A percentile compares a stretch with the other conserved stretches of the same genome.
Evolutionary conservation across 1,140 invertebrate genomes (phyloP).

Genomic region (Formica exsecta): DNA sequence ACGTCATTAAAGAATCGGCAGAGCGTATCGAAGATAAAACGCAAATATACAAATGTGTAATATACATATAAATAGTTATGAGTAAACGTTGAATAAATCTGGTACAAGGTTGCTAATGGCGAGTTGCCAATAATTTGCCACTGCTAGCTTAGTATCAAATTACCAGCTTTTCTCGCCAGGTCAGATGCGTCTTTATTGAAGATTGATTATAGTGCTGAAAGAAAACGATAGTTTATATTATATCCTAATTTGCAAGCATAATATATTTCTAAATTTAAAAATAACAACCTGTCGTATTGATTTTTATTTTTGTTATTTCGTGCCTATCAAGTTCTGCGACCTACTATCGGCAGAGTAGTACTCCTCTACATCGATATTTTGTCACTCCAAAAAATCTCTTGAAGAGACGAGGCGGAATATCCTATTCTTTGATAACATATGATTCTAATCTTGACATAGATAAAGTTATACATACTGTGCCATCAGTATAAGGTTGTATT

Average conservation of each 20-base stretch:
- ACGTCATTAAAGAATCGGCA: background rate
- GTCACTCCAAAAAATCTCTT: background rate
- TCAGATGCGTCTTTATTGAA: conserved; percentile 8
- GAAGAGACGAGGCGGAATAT: background rate
- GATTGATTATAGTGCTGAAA: conserved; percentile 2
- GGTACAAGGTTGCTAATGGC: conserved; percentile 56
- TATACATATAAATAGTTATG: conserved; percentile 52
- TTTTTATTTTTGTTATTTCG: background rate
- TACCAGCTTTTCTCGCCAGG: conserved; percentile 44
- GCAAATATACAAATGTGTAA: conserved; percentile 5
- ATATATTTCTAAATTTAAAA: background rate
- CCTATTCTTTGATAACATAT: too few species aligned
- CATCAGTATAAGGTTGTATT: background rate
- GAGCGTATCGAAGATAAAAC: background rate
- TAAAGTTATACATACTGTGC: background rate
- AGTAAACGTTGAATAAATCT: conserved; percentile 54
- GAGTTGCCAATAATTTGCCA: conserved; percentile 42
- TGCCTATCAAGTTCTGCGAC: background rate
- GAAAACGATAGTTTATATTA: background rate
- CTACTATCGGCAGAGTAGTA: conserved; percentile 39
- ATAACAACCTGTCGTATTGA: background rate
- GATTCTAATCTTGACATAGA: background rate
- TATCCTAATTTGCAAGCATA: background rate
- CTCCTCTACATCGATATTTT: conserved; percentile 29
- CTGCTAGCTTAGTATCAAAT: conserved; percentile 37